Base-by-base conservation (phyloP, 2,888 invertebrate species). In the Lithophane ornitopus region DNA sequence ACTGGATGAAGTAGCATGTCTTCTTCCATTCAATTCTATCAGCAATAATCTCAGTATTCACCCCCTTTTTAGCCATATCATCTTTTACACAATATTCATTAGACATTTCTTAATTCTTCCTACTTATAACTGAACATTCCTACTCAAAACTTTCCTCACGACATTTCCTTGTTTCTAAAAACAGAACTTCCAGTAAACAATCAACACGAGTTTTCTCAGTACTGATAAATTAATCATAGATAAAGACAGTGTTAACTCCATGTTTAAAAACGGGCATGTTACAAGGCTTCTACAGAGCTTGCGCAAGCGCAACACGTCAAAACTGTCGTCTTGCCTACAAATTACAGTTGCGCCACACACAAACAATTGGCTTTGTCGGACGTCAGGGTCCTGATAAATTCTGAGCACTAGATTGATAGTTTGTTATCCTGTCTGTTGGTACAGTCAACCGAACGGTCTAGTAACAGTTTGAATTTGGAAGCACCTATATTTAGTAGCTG, bases 321-420 rank as follows among this genome's bases (percentile, higher is more conserved):
- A 80, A 76, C 63, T 74, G 82, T 74, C 82, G 85, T 34, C 73
- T 62, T 81, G 82, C 77, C 58, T 85, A 85, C 82, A 85, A 83
- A 83, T 83, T 77, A 83, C 61, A 12, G 49, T 83, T 83, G 59
- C 85, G 28, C 28, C 73, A 85, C n/a, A 73, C 41, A 54, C 61
- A 26, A 49, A 61, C 73, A 67, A 58, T 67, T 61, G 59, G n/a
- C 41, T 56, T 49, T 69, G 63, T 69, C 68, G 59, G 49, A 52
- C 34, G 54, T 41, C 39, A 65, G 44, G n/a, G 58, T 46, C 61
- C 65, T 75, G 49, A 71, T 68, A 61, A 34, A 74, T 78, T 73
- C 56, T 58, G 41, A 56, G 2, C 65, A 34, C 26, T 71, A 74
- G 63, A 74, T 74, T 84, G 80, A 67, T 84, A 28, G 56, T 19